Evolutionary conservation across 2,888 invertebrate species (phyloP).

Genomic region (Psylliodes chrysocephalus): DNA sequence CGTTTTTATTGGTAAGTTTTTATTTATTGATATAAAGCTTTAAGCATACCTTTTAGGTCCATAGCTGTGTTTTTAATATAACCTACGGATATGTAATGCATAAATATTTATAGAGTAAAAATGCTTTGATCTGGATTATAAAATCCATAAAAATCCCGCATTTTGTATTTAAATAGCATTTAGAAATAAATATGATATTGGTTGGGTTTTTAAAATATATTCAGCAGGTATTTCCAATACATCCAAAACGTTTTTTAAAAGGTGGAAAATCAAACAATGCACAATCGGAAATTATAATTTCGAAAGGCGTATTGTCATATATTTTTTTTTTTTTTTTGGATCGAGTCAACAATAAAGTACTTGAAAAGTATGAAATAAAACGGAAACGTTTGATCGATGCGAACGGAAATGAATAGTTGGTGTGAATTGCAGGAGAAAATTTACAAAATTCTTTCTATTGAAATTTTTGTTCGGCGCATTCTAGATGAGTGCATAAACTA

Average conservation of each 20-base stretch:
- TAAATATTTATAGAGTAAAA: too few species aligned
- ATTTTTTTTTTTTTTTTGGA: background rate
- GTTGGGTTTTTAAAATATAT: slow-evolving; percentile 70
- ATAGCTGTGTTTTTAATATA: too few species aligned
- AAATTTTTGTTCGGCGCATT: background rate
- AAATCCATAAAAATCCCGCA: too few species aligned
- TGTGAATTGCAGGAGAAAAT: background rate
- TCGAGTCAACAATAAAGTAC: background rate
- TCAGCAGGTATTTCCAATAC: background rate
- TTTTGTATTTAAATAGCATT: too few species aligned
- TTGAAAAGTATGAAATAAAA: slow-evolving; percentile 8
- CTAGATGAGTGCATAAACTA: too few species aligned
- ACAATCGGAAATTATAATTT: background rate
- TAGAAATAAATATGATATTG: too few species aligned
- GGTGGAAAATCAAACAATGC: background rate
- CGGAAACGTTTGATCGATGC: slow-evolving; percentile 4
- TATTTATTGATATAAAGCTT: too few species aligned
- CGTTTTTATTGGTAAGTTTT: slow-evolving; percentile 93
- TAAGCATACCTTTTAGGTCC: too few species aligned
- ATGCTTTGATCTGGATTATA: too few species aligned
- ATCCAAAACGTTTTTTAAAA: background rate
- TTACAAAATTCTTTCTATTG: background rate
- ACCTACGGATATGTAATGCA: too few species aligned
- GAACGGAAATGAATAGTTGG: slow-evolving; percentile 1
- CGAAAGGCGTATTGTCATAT: background rate